Conservation (phyloP, 2,888 invertebrate genomes). For the Zygogramma bicolorata region DNA sequence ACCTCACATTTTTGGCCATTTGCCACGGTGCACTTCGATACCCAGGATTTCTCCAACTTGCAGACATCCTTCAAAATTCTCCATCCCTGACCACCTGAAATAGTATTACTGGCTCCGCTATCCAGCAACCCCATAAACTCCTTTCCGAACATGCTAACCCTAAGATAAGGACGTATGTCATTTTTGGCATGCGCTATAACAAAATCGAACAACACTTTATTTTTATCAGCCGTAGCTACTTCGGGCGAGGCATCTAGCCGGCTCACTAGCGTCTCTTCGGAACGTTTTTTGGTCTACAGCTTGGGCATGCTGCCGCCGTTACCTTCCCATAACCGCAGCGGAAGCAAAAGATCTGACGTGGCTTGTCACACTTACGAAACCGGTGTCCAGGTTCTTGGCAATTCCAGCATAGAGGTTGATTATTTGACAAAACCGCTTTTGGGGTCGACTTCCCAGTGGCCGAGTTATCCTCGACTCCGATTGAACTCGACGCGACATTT, state of each 20-base stretch:
- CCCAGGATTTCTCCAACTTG: background rate
- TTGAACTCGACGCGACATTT: background rate
- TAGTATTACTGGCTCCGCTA: conserved; percentile 31
- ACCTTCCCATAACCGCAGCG: background rate
- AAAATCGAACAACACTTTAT: background rate
- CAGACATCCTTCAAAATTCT: background rate
- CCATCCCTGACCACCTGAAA: conserved; percentile 29
- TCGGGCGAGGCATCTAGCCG: background rate
- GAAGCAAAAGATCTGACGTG: background rate
- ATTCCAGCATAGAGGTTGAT: background rate
- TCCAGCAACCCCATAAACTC: conserved; percentile 33
- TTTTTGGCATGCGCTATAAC: conserved; percentile 13
- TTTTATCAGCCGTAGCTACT: background rate
- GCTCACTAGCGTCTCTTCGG: background rate
- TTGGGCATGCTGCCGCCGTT: background rate
- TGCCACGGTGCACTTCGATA: background rate
- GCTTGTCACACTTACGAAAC: background rate
- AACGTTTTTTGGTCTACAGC: background rate
- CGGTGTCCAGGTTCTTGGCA: background rate
- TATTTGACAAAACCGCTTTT: background rate
- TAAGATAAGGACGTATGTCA: conserved; percentile 32
- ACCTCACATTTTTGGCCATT: conserved; percentile 10
- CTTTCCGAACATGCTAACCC: conserved; percentile 27
- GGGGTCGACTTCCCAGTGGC: background rate
- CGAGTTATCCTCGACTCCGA: background rate